phyloP scores from a whole-genome alignment of 2,113 vertebrate species.

The Egretta garzetta region DNA sequence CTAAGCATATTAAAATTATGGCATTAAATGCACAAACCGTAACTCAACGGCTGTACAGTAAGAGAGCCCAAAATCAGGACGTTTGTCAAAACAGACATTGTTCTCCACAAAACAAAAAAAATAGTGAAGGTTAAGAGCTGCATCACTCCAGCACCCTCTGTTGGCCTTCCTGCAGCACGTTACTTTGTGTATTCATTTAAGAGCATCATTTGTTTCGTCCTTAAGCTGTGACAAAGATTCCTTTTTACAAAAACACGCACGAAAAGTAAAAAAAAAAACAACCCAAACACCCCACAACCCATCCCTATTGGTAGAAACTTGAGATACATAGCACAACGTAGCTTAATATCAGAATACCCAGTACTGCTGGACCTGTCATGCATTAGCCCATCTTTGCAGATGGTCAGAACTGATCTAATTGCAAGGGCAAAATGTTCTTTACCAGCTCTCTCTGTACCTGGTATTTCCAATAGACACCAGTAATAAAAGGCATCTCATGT shows the following conservation, averaged over 20 bases:
- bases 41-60: background rate
- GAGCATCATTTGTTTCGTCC: background rate
- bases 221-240: background rate
- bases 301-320: background rate
- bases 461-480: background rate
- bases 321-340: background rate
- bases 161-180: background rate
- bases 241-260: background rate
- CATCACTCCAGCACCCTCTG: constrained; percentile 67
- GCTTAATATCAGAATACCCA: background rate
- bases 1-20: background rate
- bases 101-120: background rate
- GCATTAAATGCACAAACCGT: background rate
- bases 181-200: background rate
- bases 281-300: background rate
- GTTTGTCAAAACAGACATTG: background rate
- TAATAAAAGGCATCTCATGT: background rate
- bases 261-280: background rate
- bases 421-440: background rate
- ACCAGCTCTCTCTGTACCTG: background rate
- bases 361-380: background rate
- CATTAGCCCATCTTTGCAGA: background rate
- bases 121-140: background rate
- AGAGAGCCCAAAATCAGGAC: background rate
- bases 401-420: background rate